Conservation (phyloP, 2,113 vertebrate species). For the Hydrochoerus hydrochaeris region DNA sequence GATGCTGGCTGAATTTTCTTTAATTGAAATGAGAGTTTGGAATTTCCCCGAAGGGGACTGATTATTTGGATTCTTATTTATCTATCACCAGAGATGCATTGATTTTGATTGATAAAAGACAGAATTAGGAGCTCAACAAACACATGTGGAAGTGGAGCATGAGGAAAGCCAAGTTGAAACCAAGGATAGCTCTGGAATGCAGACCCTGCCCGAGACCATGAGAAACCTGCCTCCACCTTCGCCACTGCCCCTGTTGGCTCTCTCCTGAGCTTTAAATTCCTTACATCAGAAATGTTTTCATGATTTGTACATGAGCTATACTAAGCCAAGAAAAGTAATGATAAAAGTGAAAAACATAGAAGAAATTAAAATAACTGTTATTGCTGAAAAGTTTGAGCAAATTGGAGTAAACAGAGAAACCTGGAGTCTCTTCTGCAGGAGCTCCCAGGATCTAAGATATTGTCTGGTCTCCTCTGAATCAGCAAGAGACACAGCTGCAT, state of each 20-base stretch:
- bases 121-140: not conserved
- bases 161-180: not conserved
- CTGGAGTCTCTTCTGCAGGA: not conserved
- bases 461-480: not conserved
- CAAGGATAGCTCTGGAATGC: fast-evolving
- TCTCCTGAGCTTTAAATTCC: not conserved
- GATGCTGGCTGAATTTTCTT: slow-evolving; percentile 49
- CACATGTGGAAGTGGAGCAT: not conserved
- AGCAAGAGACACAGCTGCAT: not conserved
- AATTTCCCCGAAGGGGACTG: not conserved
- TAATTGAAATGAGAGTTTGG: slow-evolving; percentile 49
- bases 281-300: not conserved
- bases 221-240: not conserved
- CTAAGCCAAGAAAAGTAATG: not conserved
- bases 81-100: not conserved
- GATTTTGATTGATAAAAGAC: slow-evolving; percentile 27
- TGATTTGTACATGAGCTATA: not conserved
- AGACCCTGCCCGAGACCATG: fast-evolving
- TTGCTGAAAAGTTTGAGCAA: not conserved
- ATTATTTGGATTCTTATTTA: slow-evolving; percentile 24
- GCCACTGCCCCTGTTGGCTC: not conserved
- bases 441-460: not conserved
- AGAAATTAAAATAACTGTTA: not conserved
- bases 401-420: not conserved
- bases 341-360: not conserved